phyloP scores from a whole-genome alignment of 2,113 vertebrate genomes.

The Cavia porcellus region DNA sequence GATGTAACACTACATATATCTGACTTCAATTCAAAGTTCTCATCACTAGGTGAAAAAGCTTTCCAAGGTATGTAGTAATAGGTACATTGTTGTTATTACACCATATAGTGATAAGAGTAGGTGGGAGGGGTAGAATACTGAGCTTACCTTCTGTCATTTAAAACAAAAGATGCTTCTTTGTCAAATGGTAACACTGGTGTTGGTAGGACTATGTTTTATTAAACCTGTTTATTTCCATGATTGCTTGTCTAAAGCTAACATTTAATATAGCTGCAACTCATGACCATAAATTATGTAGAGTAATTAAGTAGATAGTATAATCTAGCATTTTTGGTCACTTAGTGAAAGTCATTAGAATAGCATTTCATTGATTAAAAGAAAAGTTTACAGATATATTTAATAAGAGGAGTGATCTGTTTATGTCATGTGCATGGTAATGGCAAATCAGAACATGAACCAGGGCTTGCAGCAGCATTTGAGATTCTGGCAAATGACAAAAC shows the following conservation, averaged over 20 bases:
- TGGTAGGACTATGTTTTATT: neutral
- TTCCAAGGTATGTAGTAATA: neutral
- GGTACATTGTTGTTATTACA: neutral
- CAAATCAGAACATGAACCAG: conserved; percentile 70
- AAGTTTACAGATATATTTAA: conserved; percentile 13
- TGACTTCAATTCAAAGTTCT: neutral
- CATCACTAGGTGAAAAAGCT: neutral
- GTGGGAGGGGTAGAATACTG: neutral
- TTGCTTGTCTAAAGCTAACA: conserved; percentile 53
- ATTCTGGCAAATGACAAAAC: conserved; percentile 68
- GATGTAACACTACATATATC: neutral
- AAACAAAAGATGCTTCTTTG: neutral
- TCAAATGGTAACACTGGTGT: neutral
- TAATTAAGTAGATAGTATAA: conserved; percentile 58
- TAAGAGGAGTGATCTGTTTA: neutral
- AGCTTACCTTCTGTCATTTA: neutral
- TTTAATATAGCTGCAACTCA: neutral
- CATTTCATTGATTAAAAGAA: conserved; percentile 65
- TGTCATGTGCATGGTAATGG: neutral
- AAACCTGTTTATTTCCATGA: neutral
- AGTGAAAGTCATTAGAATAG: conserved; percentile 33
- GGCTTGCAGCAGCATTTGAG: neutral
- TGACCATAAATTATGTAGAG: conserved; percentile 29
- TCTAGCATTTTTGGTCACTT: conserved; percentile 18
- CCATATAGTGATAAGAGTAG: neutral